Base-by-base conservation (phyloP, 2,888 invertebrate species). In the Trichopoda pennipes region DNA sequence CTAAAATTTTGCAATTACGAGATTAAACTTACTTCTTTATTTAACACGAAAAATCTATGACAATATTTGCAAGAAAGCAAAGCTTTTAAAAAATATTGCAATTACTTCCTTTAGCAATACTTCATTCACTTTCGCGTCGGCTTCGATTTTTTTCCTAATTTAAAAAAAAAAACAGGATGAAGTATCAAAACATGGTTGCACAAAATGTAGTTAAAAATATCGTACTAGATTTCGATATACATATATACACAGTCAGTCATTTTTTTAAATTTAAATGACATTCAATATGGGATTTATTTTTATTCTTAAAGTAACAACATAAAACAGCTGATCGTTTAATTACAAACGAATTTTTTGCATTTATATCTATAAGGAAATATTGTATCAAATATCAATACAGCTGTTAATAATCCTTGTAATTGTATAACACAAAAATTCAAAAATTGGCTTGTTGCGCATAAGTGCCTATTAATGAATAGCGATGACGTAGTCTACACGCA, bases 101-200 rank as follows among this genome's bases (percentile, higher is more conserved):
- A 77, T 73, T 68, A 74, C 47, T 72, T 51, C 75, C 72, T 63
- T 60, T 63, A 72, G 49, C 44, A 75, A 75, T 47, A 70, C 63
- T 72, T 80, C 69, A 64, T 75, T 74, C 56, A 51, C 80, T 80
- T 80, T 80, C 69, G 80, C 70, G 70, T 75, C 80, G 80, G 70
- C 80, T 75, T 76, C 80, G 70, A 80, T 80, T 80, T 75, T 80
- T 80, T 80, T 56, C 21, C 66, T 28, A 51, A 64, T 66, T 68
- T 42, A 78, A 77, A 64, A 73, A 55, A 61, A 64, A 74, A 76
- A 78, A 84, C 61, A 63, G 66, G 64, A 79, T 75, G 53, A 76
- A 66, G 47, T 38, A 60, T 14, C n/a, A 60, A 60, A 49, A 60
- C 70, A 60, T 14, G 38, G 70, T 72, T 60, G 70, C 47, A 70